Conservation (phyloP, 2,888 invertebrate genomes). For the Agrochola lychnidis region DNA sequence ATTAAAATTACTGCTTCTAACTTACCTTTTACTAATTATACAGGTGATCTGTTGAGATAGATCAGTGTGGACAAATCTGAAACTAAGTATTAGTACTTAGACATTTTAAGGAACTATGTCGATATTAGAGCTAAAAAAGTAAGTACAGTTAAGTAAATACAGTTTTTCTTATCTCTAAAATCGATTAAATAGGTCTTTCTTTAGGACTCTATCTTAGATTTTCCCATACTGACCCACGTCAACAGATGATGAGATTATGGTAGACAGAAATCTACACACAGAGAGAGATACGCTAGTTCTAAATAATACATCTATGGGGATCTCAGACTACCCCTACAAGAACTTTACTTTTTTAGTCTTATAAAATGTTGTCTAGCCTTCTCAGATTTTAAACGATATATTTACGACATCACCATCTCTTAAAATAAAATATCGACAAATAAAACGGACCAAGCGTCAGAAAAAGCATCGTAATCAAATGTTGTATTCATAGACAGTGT, state of each 20-base stretch:
- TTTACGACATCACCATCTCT: background rate
- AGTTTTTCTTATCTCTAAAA: background rate
- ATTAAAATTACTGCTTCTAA: background rate
- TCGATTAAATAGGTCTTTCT: background rate
- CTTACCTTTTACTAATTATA: background rate
- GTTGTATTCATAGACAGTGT: too few species aligned
- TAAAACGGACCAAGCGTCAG: slow-evolving; percentile 31
- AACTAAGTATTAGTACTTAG: background rate
- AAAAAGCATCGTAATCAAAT: background rate
- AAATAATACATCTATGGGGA: too few species aligned
- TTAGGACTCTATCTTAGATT: background rate
- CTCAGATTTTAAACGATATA: background rate
- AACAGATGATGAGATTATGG: too few species aligned
- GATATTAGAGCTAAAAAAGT: background rate
- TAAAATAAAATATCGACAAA: slow-evolving; percentile 25
- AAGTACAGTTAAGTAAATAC: too few species aligned
- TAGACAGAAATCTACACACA: background rate
- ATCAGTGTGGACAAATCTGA: background rate
- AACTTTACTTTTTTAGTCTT: background rate
- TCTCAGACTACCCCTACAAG: background rate
- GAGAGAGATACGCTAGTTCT: too few species aligned
- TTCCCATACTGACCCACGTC: background rate
- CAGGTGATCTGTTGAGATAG: background rate
- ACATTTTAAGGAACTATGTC: background rate
- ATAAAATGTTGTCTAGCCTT: background rate